Evolutionary conservation across 2,797 vertebrate genomes (phyloP), one percentile per base, ranked within the genome.

Genomic region (Enteromius mattozi): DNA sequence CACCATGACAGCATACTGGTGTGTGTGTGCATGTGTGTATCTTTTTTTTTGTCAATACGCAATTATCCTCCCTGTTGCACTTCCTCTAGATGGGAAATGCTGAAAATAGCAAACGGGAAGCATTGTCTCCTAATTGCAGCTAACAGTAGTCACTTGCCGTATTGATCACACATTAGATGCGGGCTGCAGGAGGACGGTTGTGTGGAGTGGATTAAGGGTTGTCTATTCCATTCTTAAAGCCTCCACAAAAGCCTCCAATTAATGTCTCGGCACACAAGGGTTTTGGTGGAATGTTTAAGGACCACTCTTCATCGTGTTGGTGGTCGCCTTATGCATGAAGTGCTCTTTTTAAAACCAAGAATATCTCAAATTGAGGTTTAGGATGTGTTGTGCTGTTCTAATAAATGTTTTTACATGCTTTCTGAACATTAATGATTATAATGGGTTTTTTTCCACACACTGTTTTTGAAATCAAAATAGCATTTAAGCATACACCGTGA

Each of bases 31-130:
- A 6, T 49, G 56, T 45, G 80, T 33, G 59, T 19, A 27, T 86
- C 82, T 87, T 88, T 92, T 94, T 92, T n/a, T n/a, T n/a, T 88
- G 92, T 95, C 94, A 94, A 96, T 95, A 95, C 87, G 88, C 92
- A 95, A 94, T 95, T 95, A 94, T 94, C 90, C 89, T 92, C 91
- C 91, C 90, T 68, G 88, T 87, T 92, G 91, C 90, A 69, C 89
- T 86, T 87, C 87, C 86, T 88, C 81, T 85, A 85, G 91, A 92
- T 90, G 88, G 90, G 21, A n/a, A 88, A 76, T 37, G 88, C 88
- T 90, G 91, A 92, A 94, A 95, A 94, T 89, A 93, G 92, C 86
- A 90, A 61, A 87, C 30, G 72, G 78, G 80, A 70, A 66, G 84
- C 90, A 90, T 91, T 93, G 91, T 93, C 90, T 93, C 90, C 87